Evolutionary conservation across 2,888 invertebrate species (phyloP), one percentile per base, ranked within the genome.

Genomic region (Leucophenga montana): DNA sequence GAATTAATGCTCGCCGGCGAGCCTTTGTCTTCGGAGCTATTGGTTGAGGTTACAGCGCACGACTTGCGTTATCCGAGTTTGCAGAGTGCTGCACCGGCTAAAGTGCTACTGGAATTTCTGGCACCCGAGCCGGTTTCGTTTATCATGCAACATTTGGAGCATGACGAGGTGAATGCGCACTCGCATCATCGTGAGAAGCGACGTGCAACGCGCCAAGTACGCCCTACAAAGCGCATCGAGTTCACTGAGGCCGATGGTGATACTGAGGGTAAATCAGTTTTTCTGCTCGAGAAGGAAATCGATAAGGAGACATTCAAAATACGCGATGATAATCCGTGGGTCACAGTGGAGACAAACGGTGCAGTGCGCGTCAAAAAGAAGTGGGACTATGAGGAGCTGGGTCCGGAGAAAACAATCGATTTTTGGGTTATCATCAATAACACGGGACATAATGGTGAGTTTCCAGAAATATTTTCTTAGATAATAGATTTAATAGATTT

Each of bases 351-450:
- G 89, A 93, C 95, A 59, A 96, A 95, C 89, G 97, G 97, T 80
- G 95, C 95, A 69, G 96, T 97, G 84, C 93, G 95, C 85, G 97
- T 97, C 76, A 96, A 96, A 90, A 95, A 96, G 92, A 96, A 96
- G 92, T 97, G 97, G 97, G 97, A 97, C 91, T 97, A 96, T 89
- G 97, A 97, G 87, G 97, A 97, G 86, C 89, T 97, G 62, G 97
- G 97, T 31, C 95, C 96, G 1, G 97, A 97, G 90, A 97, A 97
- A 89, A 97, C 96, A 14, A 97, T 97, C 85, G 97, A 97, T 89
- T 97, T 97, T 89, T 97, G 97, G 97, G 97, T 97, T 67, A 96
- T 95, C 68, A 97, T 97, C 83, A 95, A 95, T 70, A 97, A 97
- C 89, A 92, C 95, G 75, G 95, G 95, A 90, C 94, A 94, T 88